Base-by-base conservation (phyloP, 2,797 vertebrate species). In the Sciaenops ocellatus region DNA sequence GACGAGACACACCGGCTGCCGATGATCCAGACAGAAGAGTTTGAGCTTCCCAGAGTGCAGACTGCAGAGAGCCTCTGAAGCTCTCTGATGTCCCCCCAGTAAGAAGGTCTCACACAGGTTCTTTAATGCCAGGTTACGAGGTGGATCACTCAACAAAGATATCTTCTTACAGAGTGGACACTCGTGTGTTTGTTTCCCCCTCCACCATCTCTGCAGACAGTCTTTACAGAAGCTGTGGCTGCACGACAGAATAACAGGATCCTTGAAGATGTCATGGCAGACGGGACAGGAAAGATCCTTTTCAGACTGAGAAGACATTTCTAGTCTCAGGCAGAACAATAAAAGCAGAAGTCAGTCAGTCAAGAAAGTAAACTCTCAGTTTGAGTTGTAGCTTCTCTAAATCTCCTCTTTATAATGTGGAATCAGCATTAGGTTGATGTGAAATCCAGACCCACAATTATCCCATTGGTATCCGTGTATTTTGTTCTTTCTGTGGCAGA, bases 221-320 rank as follows among this genome's bases (percentile, higher is more conserved):
- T n/a, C 9, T 74, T 61, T 54, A 63, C 74, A 84, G 57, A 84
- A 66, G 56, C 74, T 84, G 74, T 85, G 74, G 50, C 70, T 81
- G 3, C 78, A 85, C 1, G 59, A 26, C 22, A 78, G 54, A 0
- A 81, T 2, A 18, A 78, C 47, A 9, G 79, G 62, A 24, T 85
- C 44, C 10, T 6, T 61, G 5, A 66, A 81, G 38, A 85, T 60
- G 0, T 55, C 41, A 0, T 30, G 8, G 4, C 79, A 85, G 24
- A 75, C 0, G 0, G 51, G 4, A 64, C 75, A 75, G n/a, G 26
- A 46, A 15, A 70, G 56, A 67, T 78, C 47, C 0, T 22, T 12
- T 0, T 77, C 69, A 50, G 17, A 41, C 2, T 54, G 16, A 38
- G 34, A 61, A 44, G 20, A 54, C 77, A 80, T 77, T 56, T 73